Evolutionary conservation across 1,140 invertebrate genomes (phyloP).

Genomic region (Lepeophtheirus salmonis): DNA sequence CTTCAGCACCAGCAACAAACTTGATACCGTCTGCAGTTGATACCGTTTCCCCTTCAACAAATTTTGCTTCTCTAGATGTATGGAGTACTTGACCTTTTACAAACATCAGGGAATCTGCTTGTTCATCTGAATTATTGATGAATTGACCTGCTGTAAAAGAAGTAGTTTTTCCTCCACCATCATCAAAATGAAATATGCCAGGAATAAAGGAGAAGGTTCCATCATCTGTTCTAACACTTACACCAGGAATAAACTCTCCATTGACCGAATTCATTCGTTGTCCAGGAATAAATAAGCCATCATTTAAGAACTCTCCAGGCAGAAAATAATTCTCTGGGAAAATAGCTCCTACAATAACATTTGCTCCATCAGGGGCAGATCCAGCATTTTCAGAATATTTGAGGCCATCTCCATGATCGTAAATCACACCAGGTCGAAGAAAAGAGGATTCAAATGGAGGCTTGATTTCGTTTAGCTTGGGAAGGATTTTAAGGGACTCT

Average conservation of each 20-base stretch:
- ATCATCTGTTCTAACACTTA: conserved; percentile 1
- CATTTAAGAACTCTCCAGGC: background rate
- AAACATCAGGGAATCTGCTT: conserved; percentile 35
- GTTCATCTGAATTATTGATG: conserved; percentile 29
- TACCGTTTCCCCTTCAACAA: conserved; percentile 28
- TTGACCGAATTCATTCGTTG: conserved; percentile 20
- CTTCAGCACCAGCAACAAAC: conserved; percentile 23
- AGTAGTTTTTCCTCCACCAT: conserved; percentile 28
- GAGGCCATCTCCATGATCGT: conserved; percentile 11
- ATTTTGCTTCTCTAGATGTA: conserved; percentile 23
- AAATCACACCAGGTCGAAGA: background rate
- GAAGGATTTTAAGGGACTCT: conserved; percentile 15
- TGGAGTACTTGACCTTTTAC: conserved; percentile 27
- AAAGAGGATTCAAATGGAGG: background rate
- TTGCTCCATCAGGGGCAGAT: background rate
- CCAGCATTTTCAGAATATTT: background rate
- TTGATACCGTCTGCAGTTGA: conserved; percentile 22
- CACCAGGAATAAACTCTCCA: conserved; percentile 20
- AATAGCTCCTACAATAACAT: conserved; percentile 13
- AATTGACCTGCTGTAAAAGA: conserved; percentile 42
- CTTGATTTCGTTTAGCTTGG: conserved; percentile 10
- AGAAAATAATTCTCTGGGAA: conserved; percentile 13
- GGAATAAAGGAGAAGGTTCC: conserved; percentile 13
- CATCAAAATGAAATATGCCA: conserved; percentile 1
- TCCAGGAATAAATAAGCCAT: conserved; percentile 20